Evolutionary conservation across 2,113 vertebrate genomes (phyloP), one percentile per base, ranked within the genome.

Genomic region (Prunella fulvescens): DNA sequence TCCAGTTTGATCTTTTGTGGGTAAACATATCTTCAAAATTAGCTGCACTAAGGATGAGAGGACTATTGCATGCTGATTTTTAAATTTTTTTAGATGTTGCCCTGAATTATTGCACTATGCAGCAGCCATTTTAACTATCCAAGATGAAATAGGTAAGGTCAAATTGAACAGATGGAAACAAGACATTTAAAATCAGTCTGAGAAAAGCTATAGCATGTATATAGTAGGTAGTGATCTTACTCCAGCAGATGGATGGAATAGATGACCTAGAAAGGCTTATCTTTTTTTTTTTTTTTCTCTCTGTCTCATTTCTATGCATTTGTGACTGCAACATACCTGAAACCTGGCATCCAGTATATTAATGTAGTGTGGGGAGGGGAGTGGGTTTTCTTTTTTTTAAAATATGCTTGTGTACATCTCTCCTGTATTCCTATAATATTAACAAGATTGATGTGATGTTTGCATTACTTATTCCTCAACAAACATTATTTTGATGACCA

Each of bases 81-180:
- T 69, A 1, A 4, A 29, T 4, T 42, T 87, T 95, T 96, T 92
- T 83, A 96, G 28, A 54, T 88, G 37, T 86, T 94, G 33, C 31
- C 83, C 81, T 95, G 86, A 92, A 93, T 81, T 86, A 67, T 83
- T 96, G 80, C 88, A 65, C 33, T 95, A 17, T 74, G 45, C 92
- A 93, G 90, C 88, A 92, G 88, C 95, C 94, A 96, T 97, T 96
- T 97, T 96, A 94, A 91, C 88, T 70, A 86, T 64, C 61, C 74
- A 88, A 94, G 92, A 97, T 93, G 81, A 95, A 94, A 97, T 94
- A 96, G 91, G 96, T 95, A 97, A 93, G 90, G 88, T 93, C 91
- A 94, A 93, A 87, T 66, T 1, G 33, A 93, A 76, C 57, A 95
- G 94, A 95, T 84, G 90, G 74, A 96, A 96, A 94, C 33, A 83